Percentiles rank a stretch among this genome's conserved stretches.
Conservation (phyloP, 2,113 vertebrate genomes). For the Mellivora capensis region DNA sequence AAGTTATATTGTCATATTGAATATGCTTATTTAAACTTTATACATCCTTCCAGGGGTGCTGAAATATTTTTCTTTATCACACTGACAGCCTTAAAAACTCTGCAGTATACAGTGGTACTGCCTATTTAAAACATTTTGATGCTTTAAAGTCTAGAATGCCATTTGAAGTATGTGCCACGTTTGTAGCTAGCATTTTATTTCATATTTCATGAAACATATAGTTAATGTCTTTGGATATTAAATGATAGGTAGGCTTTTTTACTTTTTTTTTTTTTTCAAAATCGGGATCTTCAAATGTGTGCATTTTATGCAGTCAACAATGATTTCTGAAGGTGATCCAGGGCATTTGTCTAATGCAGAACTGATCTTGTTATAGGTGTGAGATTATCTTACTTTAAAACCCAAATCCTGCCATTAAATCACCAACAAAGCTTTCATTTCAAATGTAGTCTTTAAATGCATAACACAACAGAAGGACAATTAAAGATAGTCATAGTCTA, state of each 20-base stretch:
- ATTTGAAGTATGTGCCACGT: not conserved
- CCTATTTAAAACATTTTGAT: not conserved
- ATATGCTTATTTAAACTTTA: conserved; percentile 8
- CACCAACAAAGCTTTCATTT: conserved; percentile 61
- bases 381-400: conserved; percentile 68
- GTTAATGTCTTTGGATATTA: not conserved
- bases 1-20: not conserved
- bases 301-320: conserved; percentile 29
- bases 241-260: not conserved
- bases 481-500: conserved; percentile 54
- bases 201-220: conserved; percentile 45
- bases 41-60: not conserved
- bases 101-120: not conserved
- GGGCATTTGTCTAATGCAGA: conserved; percentile 47
- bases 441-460: conserved; percentile 61
- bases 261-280: conserved; percentile 32
- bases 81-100: not conserved
- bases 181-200: conserved; percentile 18
- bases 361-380: conserved; percentile 66
- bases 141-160: not conserved
- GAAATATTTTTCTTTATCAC: not conserved
- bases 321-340: conserved; percentile 61
- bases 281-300: not conserved
- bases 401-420: conserved; percentile 66
- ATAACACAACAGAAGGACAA: conserved; percentile 69